A percentile compares a stretch with the other conserved stretches of the same genome.
Conservation (phyloP, 2,888 invertebrate genomes). For the Steinernema carpocapsae region DNA sequence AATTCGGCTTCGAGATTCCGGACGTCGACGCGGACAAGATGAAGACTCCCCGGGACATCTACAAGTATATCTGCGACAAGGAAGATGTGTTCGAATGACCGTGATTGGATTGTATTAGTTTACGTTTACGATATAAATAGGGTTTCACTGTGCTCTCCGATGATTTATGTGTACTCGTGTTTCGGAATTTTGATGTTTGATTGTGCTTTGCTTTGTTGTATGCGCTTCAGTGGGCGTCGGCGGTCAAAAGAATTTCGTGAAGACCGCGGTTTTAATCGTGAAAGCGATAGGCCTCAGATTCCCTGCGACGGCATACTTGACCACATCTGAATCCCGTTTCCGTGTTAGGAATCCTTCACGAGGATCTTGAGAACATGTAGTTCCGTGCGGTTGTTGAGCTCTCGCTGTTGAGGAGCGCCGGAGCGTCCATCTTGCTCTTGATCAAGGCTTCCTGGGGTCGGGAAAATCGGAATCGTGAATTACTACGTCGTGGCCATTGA, state of each 20-base stretch:
- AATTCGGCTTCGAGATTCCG: constrained; percentile 97
- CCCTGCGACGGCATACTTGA: constrained; percentile 86
- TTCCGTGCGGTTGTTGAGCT: no score
- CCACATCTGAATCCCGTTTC: no score
- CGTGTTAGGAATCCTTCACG: no score
- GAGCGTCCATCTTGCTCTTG: no score
- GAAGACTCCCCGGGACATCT: constrained; percentile 85
- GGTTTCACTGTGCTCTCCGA: no score
- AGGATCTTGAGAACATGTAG: no score
- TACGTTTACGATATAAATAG: no score
- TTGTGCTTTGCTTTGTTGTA: no score
- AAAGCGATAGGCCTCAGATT: constrained; percentile 96
- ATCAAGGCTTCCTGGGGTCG: constrained; percentile 68
- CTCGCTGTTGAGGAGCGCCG: no score
- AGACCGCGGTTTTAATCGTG: constrained; percentile 82
- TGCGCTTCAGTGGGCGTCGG: no score
- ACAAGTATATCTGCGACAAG: constrained; percentile 89
- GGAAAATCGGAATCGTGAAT: constrained; percentile 84
- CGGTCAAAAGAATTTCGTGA: constrained; percentile 82
- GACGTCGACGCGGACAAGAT: constrained; percentile 91
- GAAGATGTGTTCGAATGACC: constrained; percentile 67
- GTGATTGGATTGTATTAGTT: neutral
- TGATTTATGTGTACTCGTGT: no score
- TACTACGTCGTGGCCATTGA: constrained; percentile 88
- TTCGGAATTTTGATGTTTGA: no score